Conservation (phyloP, 2,797 vertebrate genomes). For the Trichosurus vulpecula region DNA sequence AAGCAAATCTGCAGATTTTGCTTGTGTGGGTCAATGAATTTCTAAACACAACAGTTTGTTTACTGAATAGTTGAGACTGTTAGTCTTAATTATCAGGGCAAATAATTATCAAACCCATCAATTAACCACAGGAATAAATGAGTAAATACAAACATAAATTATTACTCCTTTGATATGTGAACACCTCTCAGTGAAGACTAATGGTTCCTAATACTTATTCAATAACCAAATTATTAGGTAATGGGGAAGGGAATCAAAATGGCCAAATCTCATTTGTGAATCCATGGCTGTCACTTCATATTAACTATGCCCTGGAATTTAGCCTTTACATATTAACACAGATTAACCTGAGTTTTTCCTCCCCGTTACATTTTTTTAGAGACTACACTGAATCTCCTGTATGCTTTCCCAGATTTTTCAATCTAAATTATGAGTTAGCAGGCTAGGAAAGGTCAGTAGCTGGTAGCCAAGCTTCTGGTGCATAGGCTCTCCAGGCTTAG, state of each 20-base stretch:
- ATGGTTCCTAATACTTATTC: constrained; percentile 11
- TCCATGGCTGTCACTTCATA: neutral
- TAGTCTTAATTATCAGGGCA: constrained; percentile 1
- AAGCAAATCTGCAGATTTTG: neutral
- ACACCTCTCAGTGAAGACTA: neutral
- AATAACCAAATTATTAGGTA: neutral
- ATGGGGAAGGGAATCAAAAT: neutral
- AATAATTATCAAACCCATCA: neutral
- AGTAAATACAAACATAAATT: neutral
- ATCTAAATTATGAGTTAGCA: neutral
- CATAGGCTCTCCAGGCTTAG: neutral
- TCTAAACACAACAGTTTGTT: neutral
- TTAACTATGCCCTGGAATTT: neutral
- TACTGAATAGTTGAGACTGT: neutral
- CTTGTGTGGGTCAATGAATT: neutral
- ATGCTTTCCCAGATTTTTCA: neutral
- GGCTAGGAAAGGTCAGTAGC: neutral
- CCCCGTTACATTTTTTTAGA: neutral
- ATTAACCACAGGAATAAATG: neutral
- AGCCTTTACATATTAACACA: neutral
- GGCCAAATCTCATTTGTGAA: constrained; percentile 2
- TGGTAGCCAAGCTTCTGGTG: neutral
- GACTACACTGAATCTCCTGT: neutral
- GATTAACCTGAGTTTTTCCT: neutral
- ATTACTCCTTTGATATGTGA: neutral